Evolutionary conservation across 2,888 invertebrate genomes (phyloP), one percentile per base, ranked within the genome.

Genomic region (Isotomurus palustris): DNA sequence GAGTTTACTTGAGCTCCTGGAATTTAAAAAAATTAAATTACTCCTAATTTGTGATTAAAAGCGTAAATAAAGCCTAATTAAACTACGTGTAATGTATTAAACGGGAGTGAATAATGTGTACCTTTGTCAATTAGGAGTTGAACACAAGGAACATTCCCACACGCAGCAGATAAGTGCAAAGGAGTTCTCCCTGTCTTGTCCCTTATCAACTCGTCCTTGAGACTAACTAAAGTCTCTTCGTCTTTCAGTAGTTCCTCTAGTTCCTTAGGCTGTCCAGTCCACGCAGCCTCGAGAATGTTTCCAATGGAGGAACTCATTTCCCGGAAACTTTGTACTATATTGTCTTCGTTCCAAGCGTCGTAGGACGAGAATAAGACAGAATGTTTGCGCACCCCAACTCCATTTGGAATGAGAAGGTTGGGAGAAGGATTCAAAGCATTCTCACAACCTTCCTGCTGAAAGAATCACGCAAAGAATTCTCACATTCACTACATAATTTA

Each of bases 331-430:
- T 60, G 58, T 6, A 55, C 45, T 25, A 64, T 56, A 32, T 50
- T 53, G 24, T 64, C 66, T 24, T 69, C 67, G 45, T 50, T 66
- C 69, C 69, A 69, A 1, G 53, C 45, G 25, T 64, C 64, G 29
- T 60, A 58, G 1, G 62, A 62, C 12, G 60, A 35, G 29, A 67
- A 67, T 8, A 67, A 54, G 5, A 67, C 58, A 12, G 69, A 69
- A 24, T 64, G 62, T 35, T 64, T 67, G 12, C 60, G 53, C 38
- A 44, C 62, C 4, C 40, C 53, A 21, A 28, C 32, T 6, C 25
- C 40, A 14, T 48, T 44, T 1, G 45, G 49, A 22, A 49, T 12
- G 2, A 58, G 21, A 19, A 53, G 17, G 2, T 36, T 56, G 32
- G 56, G 44, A 1, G 59, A 47, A 12, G 52, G 59, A 63, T 61